These are phyloP conservation scores for Rhizomys pruinosus DNA, from an alignment of 2,113 vertebrate species.

Conservation along the genomic window DNA sequence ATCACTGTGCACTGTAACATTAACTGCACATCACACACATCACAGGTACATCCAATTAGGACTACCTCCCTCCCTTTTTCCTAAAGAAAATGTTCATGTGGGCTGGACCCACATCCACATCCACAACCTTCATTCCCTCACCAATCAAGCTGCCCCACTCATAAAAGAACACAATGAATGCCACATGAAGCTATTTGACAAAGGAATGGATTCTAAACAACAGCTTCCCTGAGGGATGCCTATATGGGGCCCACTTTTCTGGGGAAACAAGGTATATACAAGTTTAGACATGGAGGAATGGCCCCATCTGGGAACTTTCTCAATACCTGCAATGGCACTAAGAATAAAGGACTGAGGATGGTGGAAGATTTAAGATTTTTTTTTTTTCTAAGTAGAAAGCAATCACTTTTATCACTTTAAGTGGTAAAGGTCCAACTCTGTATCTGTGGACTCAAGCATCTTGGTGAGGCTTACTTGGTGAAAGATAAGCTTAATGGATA, in stretches of 20 bases:
- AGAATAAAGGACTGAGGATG: not conserved
- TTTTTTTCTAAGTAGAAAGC: not conserved
- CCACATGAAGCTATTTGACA: accelerated
- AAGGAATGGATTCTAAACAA: not conserved
- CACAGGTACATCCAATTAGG: not conserved
- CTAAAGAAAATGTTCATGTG: slow-evolving; percentile 21
- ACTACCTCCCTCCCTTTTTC: not conserved
- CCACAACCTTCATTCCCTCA: not conserved
- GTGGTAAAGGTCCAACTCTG: not conserved
- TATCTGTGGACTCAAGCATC: slow-evolving; percentile 38
- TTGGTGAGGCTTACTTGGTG: slow-evolving; percentile 20
- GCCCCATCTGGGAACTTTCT: not conserved
- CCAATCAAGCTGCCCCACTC: not conserved
- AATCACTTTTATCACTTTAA: not conserved
- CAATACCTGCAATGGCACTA: not conserved
- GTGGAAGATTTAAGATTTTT: not conserved
- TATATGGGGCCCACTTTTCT: not conserved
- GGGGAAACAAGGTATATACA: not conserved
- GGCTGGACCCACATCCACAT: not conserved
- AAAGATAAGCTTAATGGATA: slow-evolving; percentile 75
- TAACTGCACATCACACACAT: not conserved
- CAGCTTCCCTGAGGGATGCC: not conserved
- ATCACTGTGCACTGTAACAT: not conserved
- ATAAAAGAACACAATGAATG: not conserved
- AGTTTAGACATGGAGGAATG: slow-evolving; percentile 59